Percentiles rank a stretch among this genome's conserved stretches.
Evolutionary conservation across 2,113 vertebrate species (phyloP).

Genomic region (Panthera tigris): DNA sequence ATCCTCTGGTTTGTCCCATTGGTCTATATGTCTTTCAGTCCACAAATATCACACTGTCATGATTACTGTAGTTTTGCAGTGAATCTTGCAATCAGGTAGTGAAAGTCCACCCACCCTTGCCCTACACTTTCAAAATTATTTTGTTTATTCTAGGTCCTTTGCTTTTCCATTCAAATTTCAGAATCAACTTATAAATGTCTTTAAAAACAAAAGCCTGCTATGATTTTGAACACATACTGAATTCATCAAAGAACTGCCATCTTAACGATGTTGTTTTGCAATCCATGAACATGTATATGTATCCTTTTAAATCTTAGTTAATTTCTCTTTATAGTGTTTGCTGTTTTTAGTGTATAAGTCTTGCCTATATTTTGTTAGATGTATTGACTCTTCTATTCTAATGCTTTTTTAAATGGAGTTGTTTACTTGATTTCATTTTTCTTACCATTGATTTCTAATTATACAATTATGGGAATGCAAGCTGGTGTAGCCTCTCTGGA

Average conservation of each 20-base stretch:
- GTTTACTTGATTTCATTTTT: neutral
- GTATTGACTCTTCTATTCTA: neutral
- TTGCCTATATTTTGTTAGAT: neutral
- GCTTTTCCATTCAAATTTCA: neutral
- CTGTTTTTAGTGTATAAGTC: neutral
- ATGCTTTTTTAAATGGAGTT: neutral
- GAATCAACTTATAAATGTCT: neutral
- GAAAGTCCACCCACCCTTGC: neutral
- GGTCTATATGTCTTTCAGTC: neutral
- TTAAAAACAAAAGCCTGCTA: neutral
- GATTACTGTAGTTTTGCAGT: neutral
- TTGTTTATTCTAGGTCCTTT: neutral
- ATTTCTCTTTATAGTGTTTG: neutral
- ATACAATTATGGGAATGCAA: neutral
- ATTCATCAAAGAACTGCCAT: neutral
- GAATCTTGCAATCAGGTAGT: neutral
- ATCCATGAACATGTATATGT: neutral
- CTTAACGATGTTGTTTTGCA: neutral
- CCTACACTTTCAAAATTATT: neutral
- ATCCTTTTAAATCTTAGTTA: neutral
- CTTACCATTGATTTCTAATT: neutral
- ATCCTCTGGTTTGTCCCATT: neutral
- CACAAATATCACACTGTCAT: neutral
- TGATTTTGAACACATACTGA: neutral
- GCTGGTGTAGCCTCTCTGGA: too few relatives aligned